Evolutionary conservation across 1,140 invertebrate genomes (phyloP), one percentile per base, ranked within the genome.

Genomic region (Drosophila sp.): DNA sequence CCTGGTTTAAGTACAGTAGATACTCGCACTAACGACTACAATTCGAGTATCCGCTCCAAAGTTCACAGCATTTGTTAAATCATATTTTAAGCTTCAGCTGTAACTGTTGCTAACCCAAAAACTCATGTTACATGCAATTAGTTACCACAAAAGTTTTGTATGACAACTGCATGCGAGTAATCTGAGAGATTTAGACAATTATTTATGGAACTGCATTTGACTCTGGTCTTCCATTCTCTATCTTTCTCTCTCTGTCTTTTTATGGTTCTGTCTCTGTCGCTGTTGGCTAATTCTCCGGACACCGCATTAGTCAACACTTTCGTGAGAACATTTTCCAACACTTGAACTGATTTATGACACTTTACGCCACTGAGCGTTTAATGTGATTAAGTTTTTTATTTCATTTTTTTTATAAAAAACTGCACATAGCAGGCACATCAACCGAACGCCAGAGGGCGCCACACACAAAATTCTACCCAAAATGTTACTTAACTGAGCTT

Each of bases 321-420:
- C 13, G 43, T 73, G 54, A 45, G 43, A 29, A 50, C 54, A 69
- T 56, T 74, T 63, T 70, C 57, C 72, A 70, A 70, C 72, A 74
- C 72, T 74, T 63, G 34, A 57, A 62, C 66, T 70, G 66, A 70
- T 74, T 74, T 74, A 74, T 74, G 51, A 70, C 72, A 70, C 65
- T 70, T 70, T 61, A 69, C 57, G 63, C 50, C 70, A 62, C 58
- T 40, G 45, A 62, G 41, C 63, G 36, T 29, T 16, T 54, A 54
- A 69, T 62, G 58, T 70, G 66, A 70, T 70, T 69, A 57, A 69
- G 40, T 41, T 53, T 43, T 14, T 48, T n/a, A n/a, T n/a, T n/a
- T n/a, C n/a, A n/a, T 8, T 13, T 64, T 46, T 50, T 38, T 25
- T 41, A 40, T 38, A 36, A 50, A 45, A 61, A 29, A 50, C 7